Conservation (phyloP, 53 echinoderm and acorn worm genomes). For the Patiria pectinifera region DNA sequence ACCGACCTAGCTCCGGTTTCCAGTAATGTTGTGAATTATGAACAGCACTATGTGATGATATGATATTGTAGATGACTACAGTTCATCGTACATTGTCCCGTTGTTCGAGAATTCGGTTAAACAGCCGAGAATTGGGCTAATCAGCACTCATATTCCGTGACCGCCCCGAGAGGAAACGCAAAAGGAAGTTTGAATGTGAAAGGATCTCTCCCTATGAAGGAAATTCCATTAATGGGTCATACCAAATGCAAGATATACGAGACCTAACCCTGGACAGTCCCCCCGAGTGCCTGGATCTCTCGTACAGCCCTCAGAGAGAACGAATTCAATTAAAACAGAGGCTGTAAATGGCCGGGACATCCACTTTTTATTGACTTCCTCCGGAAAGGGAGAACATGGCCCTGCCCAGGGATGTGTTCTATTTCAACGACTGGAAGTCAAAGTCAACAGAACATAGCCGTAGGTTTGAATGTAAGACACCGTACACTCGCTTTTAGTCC, state of each 20-base stretch:
- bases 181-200: not conserved
- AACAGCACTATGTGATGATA: too few species aligned
- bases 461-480: not conserved
- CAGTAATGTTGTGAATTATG: too few species aligned
- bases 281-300: not conserved
- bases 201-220: not conserved
- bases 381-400: not conserved
- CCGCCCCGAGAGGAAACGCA: not conserved
- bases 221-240: not conserved
- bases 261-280: not conserved
- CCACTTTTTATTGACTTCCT: not conserved
- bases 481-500: not conserved
- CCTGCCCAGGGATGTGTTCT: not conserved
- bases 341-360: not conserved
- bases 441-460: not conserved
- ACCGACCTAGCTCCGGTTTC: too few species aligned
- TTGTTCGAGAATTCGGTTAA: too few species aligned
- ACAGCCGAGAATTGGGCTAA: not conserved
- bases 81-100: too few species aligned
- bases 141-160: not conserved
- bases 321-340: not conserved
- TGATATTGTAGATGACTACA: too few species aligned
- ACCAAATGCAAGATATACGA: not conserved
- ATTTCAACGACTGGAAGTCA: conserved; percentile 1
- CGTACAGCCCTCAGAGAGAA: not conserved